Base-by-base conservation (phyloP, 2,113 vertebrate species). In the Tautogolabrus adspersus region DNA sequence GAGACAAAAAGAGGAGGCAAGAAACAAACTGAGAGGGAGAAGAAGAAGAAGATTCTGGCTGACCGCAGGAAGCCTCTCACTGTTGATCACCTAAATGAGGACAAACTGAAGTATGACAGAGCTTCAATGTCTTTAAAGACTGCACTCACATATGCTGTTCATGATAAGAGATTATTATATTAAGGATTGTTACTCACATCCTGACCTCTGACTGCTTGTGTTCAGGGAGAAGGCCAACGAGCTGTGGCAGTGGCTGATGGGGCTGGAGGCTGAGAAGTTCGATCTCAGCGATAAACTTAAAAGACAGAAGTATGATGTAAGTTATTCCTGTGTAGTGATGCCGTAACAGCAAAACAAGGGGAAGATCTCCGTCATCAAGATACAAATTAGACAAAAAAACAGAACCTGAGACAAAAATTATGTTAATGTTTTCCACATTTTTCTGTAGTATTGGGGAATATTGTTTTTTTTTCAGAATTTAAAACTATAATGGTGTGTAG, bases 31-130 rank as follows among this genome's bases (percentile, higher is more conserved):
- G 98, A 99, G 85, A 82, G 97, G 67, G 97, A 99, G 75, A 99
- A 99, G 94, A 99, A 99, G 92, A 99, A 97, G 94, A 99, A 97
- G 95, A 96, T 97, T 81, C 94, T 99, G 85, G 95, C 96, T 0
- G 97, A 99, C 3, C 95, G 98, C 75, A 94, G 92, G 87, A 97
- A 98, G 87, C 86, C 93, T 40, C 92, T 99, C 57, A 96, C 77
- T 62, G 82, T 98, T 0, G 97, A 99, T 67, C 96, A 99, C 72
- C 89, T 99, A 76, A 95, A 82, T 0, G 97, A 98, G 65, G 97
- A 99, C 0, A 98, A 96, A 84, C 93, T 99, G 68, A 98, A 96
- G 98, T 99, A 91, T 6, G 94, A 46, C 38, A 8, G 11, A 34
- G 7, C 15, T 6, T 3, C n/a, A 54, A 56, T 30, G 21, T 7